Evolutionary conservation across 2,888 invertebrate genomes (phyloP), one percentile per base, ranked within the genome.

Genomic region (Bruchidius siliquastri): DNA sequence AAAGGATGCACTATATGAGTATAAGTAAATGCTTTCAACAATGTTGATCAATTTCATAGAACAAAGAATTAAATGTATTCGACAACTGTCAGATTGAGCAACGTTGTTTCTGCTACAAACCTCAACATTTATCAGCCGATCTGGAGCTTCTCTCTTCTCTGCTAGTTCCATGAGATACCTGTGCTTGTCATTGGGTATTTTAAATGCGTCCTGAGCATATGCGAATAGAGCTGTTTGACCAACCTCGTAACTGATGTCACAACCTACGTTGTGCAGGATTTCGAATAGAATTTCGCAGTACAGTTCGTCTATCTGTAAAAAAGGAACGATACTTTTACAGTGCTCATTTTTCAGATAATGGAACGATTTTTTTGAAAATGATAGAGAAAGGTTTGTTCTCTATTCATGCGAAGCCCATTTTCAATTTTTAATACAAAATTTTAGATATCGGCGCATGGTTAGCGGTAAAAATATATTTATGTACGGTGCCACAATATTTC

Each of bases 281-380:
- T 95, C 93, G 85, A 92, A 96, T 75, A 96, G 87, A 75, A 96
- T 89, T 86, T 95, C 95, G 82, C 93, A 89, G 85, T 96, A 96
- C 21, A 96, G 89, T 87, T 96, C 95, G 84, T 96, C 96, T 82
- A 95, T 92, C 94, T 95, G 88, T 66, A 86, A 77, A 71, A 22
- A n/a, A 13, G 69, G 69, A 4, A 4, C 8, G 8, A 26, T 26
- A 26, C 26, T 26, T n/a, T n/a, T n/a, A n/a, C 26, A 26, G 8
- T 26, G 26, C 26, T 26, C 3, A 2, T 26, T 2, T 26, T 4
- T 26, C 26, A 8, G 26, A 4, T 26, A 4, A 4, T 26, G 26
- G 8, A 26, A 26, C 26, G 26, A 26, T 26, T 26, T n/a, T n/a
- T n/a, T n/a, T n/a, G n/a, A n/a, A n/a, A n/a, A n/a, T n/a, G n/a